Base-by-base conservation (phyloP, 2,888 invertebrate species). In the Carterocephalus palaemon region DNA sequence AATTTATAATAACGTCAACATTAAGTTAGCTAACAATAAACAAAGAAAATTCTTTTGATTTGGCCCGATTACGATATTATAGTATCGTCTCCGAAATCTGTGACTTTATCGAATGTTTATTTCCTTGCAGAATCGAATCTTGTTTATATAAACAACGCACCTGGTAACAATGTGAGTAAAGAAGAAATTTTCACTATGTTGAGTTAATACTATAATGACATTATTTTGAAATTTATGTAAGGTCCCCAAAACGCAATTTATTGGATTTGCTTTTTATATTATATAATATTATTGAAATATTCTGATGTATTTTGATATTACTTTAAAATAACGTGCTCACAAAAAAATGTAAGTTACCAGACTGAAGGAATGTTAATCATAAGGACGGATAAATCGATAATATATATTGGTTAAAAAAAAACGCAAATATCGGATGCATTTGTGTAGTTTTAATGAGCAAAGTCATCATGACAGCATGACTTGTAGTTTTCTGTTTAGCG, bases 71-170 rank as follows among this genome's bases (percentile, higher is more conserved):
- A 29, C n/a, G 20, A 28, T 28, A 20, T 22, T 10, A 4, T 6
- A 8, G 15, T 23, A 20, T 17, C 28, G 9, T 16, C 6, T 1
- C 26, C 23, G 29, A 26, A 19, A 45, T 23, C 16, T 37, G 37
- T 37, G 12, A 45, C 12, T 45, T 45, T 22, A 45, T 37, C 31
- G 31, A 45, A 37, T 45, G 37, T 45, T 45, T 45, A 45, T 45
- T 45, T 45, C 23, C 45, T 45, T 45, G 45, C 45, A 45, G 45
- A 45, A 45, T 45, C 45, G 45, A 45, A 45, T 45, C 45, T 45
- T 45, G 45, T 45, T 45, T 45, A 45, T 45, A 45, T 45, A 45
- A 45, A 45, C 45, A 45, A 37, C 45, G 37, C 45, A 45, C 45
- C 45, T 45, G 45, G 45, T 45, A 45, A 45, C 45, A 45, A 45